Evolutionary conservation across 2,888 invertebrate species (phyloP), one percentile per base, ranked within the genome.

Genomic region (Dasysyrphus albostriatus): DNA sequence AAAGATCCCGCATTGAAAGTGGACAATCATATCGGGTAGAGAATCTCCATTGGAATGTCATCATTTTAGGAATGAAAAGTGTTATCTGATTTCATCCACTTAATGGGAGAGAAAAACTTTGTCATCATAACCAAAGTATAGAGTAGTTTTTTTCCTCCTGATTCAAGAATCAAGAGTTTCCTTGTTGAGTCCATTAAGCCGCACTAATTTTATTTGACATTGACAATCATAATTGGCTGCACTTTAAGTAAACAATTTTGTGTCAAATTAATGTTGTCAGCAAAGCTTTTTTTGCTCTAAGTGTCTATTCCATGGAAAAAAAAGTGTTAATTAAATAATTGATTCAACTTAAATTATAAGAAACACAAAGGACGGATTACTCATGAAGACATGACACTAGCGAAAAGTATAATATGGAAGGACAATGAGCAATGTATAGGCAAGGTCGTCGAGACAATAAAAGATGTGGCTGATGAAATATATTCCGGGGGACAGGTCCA

Each of bases 21-120:
- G 49, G 49, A 14, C 44, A 59, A 37, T 19, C 16, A 56, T 56
- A 9, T 3, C 8, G 49, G 14, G n/a, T 58, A 19, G 32, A 9
- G 10, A 67, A 76, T 76, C 44, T n/a, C 44, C 44, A 51, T 67
- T n/a, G n/a, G 39, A 74, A 74, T 74, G 42, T 29, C 24, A 61
- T 59, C 47, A 49, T 39, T 73, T 49, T 37, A 0, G 37, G 54
- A 54, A 29, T 39, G 5, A 3, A 59, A 37, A 12, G 37, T 74
- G 29, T 54, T 16, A 39, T 59, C 19, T 59, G 51, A n/a, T 58
- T 72, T 59, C 19, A 72, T 34, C 44, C 58, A 14, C 9, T 56
- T 24, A 19, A 54, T 39, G 42, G 32, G 7, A 47, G 19, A 9
- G 19, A 8, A 34, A 58, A 58, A 12, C 5, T 3, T 32, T 70